These are phyloP conservation scores for Erebia palarica DNA, from an alignment of 2,888 invertebrate genomes.

Conservation along the genomic window DNA sequence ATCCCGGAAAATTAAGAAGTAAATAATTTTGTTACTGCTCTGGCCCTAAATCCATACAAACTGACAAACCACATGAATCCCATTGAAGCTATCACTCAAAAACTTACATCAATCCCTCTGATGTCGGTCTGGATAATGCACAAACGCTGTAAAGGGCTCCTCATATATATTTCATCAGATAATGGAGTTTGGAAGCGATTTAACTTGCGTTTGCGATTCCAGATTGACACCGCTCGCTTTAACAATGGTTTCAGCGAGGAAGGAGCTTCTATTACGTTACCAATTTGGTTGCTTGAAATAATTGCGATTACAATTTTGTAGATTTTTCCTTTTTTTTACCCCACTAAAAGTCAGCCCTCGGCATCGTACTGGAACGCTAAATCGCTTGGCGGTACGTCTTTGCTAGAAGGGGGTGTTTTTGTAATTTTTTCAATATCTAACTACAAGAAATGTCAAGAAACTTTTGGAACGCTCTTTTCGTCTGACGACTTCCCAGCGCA, in stretches of 20 bases:
- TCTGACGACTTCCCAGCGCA: too few species aligned
- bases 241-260: neutral
- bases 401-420: too few species aligned
- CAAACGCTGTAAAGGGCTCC: neutral
- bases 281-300: neutral
- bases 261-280: neutral
- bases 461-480: too few species aligned
- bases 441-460: too few species aligned
- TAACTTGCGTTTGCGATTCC: slow-evolving; percentile 4
- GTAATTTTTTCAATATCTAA: too few species aligned
- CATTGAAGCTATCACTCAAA: neutral
- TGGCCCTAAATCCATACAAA: neutral
- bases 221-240: neutral
- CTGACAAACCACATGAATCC: neutral
- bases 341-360: too few species aligned
- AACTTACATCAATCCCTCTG: slow-evolving; percentile 4
- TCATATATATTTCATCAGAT: slow-evolving; percentile 4
- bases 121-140: neutral
- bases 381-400: too few species aligned
- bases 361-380: too few species aligned
- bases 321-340: too few species aligned
- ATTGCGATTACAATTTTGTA: neutral
- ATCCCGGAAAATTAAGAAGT: too few species aligned
- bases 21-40: too few species aligned
- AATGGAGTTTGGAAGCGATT: slow-evolving; percentile 1